These are phyloP conservation scores for Fistularia commersonii DNA, from an alignment of 2,797 vertebrate genomes.

Conservation along the genomic window DNA sequence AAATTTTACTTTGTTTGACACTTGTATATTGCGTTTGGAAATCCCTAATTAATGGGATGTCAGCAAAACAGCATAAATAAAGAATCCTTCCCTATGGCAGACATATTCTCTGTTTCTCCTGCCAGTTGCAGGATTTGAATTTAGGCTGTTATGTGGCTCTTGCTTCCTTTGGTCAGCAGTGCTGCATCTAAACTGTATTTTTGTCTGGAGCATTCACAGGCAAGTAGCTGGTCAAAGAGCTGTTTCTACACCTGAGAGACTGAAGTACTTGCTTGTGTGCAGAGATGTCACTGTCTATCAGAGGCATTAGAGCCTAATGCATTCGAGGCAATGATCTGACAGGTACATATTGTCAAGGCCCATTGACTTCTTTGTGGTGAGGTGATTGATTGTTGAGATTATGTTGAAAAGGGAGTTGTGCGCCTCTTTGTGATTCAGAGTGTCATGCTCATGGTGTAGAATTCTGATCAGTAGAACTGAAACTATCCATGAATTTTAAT, in stretches of 20 bases:
- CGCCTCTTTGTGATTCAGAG: slow-evolving; percentile 55
- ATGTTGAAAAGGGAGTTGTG: slow-evolving; percentile 48
- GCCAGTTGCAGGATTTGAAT: neutral
- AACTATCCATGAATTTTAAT: slow-evolving; percentile 48
- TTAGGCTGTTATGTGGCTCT: neutral
- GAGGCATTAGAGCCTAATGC: slow-evolving; percentile 49
- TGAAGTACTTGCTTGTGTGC: slow-evolving; percentile 16
- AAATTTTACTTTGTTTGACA: neutral
- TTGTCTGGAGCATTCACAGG: slow-evolving; percentile 37
- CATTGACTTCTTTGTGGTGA: slow-evolving; percentile 67
- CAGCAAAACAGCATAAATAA: too few species aligned
- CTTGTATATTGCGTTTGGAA: neutral
- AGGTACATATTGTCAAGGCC: slow-evolving; percentile 70
- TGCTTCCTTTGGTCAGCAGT: slow-evolving; percentile 9
- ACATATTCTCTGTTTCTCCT: too few species aligned
- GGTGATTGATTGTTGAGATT: slow-evolving; percentile 65
- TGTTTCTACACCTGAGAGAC: slow-evolving; percentile 35
- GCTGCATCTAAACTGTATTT: slow-evolving; percentile 30
- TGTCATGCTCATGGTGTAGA: slow-evolving; percentile 27
- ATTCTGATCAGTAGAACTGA: slow-evolving; percentile 32
- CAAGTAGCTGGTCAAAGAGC: slow-evolving; percentile 47
- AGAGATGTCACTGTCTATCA: slow-evolving; percentile 48
- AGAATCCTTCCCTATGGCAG: too few species aligned
- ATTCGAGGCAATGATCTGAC: slow-evolving; percentile 66
- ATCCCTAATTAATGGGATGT: too few species aligned